phyloP scores from a whole-genome alignment of 2,888 invertebrate species.

The Barypeithes pellucidus region DNA sequence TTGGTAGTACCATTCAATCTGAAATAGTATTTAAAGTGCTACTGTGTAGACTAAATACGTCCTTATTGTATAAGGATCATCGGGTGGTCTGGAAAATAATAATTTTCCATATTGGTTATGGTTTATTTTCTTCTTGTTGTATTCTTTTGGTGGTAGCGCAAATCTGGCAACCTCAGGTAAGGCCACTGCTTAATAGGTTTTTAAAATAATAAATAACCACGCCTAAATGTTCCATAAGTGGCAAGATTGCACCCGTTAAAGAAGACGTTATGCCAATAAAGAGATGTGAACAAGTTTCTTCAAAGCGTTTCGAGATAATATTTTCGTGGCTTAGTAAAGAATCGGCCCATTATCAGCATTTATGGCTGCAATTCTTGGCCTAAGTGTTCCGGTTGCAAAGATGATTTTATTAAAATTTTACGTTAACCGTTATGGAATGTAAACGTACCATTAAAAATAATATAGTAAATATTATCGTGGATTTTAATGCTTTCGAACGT shows the following conservation, averaged over 20 bases:
- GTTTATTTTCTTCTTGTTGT: no score
- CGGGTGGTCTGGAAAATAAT: no score
- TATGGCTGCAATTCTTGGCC: background rate
- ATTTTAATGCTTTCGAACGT: no score
- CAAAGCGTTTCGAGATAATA: slow-evolving; percentile 33
- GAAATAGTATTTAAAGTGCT: no score
- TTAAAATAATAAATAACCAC: slow-evolving; percentile 35
- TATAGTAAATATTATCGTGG: background rate
- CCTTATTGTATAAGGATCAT: no score
- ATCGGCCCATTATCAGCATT: slow-evolving; percentile 9
- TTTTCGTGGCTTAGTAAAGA: slow-evolving; percentile 24
- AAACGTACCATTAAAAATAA: background rate
- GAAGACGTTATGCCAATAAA: slow-evolving; percentile 40
- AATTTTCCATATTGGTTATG: no score
- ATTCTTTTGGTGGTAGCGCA: no score
- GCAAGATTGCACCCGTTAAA: slow-evolving; percentile 1
- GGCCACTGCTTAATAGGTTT: no score
- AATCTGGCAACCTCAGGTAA: no score
- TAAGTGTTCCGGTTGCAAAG: background rate
- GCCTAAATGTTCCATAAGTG: slow-evolving; percentile 35
- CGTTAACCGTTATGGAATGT: background rate
- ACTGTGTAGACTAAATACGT: no score
- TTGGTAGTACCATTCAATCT: no score
- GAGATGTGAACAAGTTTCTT: slow-evolving; percentile 40
- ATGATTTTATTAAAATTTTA: slow-evolving; percentile 9